phyloP scores from a whole-genome alignment of 2,797 vertebrate species.

The Helostoma temminkii region DNA sequence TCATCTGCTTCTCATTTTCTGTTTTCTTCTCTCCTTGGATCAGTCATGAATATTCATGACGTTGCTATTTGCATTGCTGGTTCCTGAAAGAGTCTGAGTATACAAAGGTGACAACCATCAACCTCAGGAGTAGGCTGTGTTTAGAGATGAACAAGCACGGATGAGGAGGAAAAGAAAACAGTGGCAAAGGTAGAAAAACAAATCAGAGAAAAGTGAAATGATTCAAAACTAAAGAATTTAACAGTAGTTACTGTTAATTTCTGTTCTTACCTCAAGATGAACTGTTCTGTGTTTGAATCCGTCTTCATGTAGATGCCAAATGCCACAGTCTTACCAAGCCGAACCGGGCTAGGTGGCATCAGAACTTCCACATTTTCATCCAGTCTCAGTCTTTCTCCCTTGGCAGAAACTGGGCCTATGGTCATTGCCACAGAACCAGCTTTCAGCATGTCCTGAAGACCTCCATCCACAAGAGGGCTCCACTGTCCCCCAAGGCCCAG shows the following conservation, averaged over 20 bases:
- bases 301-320: constrained; percentile 90
- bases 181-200: constrained; percentile 22
- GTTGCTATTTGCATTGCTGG: constrained; percentile 72
- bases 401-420: constrained; percentile 82
- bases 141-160: constrained; percentile 45
- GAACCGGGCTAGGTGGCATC: constrained; percentile 89
- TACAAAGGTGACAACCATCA: constrained; percentile 74
- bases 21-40: constrained; percentile 55
- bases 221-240: constrained; percentile 29
- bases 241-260: background rate
- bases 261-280: constrained; percentile 90
- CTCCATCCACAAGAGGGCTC: constrained; percentile 79
- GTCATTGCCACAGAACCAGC: constrained; percentile 89
- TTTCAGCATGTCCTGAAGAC: constrained; percentile 85
- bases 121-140: constrained; percentile 53
- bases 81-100: constrained; percentile 68
- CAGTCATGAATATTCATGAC: constrained; percentile 68
- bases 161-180: constrained; percentile 37
- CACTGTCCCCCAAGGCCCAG: constrained; percentile 71
- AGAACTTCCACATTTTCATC: constrained; percentile 90
- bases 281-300: constrained; percentile 87
- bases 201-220: constrained; percentile 22
- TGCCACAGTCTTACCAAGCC: constrained; percentile 90
- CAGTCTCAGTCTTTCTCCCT: constrained; percentile 85
- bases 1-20: constrained; percentile 48